phyloP scores from a whole-genome alignment of 2,113 vertebrate genomes.

The Pongo pygmaeus region DNA sequence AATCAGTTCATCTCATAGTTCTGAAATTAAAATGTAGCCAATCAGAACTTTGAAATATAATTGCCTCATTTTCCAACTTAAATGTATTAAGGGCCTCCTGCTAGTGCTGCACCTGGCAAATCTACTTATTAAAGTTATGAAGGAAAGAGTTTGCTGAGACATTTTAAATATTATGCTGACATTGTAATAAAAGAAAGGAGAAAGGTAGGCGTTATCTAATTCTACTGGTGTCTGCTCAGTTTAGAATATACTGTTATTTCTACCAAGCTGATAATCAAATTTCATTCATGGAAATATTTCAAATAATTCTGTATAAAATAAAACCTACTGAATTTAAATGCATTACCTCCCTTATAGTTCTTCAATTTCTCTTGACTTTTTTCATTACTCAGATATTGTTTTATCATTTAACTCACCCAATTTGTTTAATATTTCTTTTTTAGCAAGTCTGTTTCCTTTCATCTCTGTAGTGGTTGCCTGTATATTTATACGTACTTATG shows the following conservation, averaged over 20 bases:
- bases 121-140: conserved; percentile 76
- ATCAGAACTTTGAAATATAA: conserved; percentile 67
- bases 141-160: conserved; percentile 58
- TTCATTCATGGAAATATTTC: conserved; percentile 70
- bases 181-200: conserved; percentile 78
- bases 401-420: conserved; percentile 28
- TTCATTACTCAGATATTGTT: conserved; percentile 57
- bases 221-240: conserved; percentile 66
- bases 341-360: not conserved
- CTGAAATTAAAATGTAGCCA: conserved; percentile 64
- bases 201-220: conserved; percentile 78
- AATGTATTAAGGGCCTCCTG: conserved; percentile 79
- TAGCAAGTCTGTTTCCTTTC: not conserved
- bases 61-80: conserved; percentile 76
- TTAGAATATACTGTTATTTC: conserved; percentile 68
- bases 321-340: conserved; percentile 73
- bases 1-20: conserved; percentile 59
- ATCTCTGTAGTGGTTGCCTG: not conserved
- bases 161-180: conserved; percentile 75
- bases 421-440: not conserved
- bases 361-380: conserved; percentile 49
- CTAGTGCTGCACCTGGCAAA: conserved; percentile 83
- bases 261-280: conserved; percentile 68
- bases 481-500: not conserved
- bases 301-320: conserved; percentile 67